Evolutionary conservation across 2,113 vertebrate genomes (phyloP).

Genomic region (Hyperoodon ampullatus): DNA sequence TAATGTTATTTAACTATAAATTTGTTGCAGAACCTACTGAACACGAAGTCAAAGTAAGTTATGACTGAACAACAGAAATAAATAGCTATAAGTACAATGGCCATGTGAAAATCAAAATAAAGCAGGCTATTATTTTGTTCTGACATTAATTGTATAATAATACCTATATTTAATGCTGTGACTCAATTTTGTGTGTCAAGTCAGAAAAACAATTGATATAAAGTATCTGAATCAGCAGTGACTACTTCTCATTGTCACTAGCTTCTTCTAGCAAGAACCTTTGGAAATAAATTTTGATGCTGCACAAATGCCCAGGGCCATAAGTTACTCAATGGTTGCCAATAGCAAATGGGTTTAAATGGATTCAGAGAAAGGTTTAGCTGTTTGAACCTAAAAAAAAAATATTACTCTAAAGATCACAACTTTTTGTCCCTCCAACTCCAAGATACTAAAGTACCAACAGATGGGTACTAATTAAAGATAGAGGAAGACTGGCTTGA

Average conservation of each 20-base stretch:
- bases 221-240: constrained; percentile 55
- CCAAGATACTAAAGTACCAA: not conserved
- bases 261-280: constrained; percentile 62
- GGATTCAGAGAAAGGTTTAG: constrained; percentile 24
- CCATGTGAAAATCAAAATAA: constrained; percentile 80
- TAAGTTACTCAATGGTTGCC: not conserved
- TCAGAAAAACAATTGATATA: constrained; percentile 75
- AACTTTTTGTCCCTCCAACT: not conserved
- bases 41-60: constrained; percentile 58
- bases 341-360: not conserved
- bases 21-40: constrained; percentile 66
- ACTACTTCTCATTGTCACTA: constrained; percentile 53
- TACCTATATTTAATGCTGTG: constrained; percentile 66
- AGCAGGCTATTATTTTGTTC: constrained; percentile 72
- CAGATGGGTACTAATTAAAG: not conserved
- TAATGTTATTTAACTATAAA: constrained; percentile 72
- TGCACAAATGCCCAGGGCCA: not conserved
- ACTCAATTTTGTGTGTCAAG: constrained; percentile 71
- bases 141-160: constrained; percentile 78
- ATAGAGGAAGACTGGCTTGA: not conserved
- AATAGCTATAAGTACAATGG: constrained; percentile 67
- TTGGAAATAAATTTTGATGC: constrained; percentile 46
- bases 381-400: constrained; percentile 11
- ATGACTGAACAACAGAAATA: constrained; percentile 68
- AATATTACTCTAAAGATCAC: not conserved